These are phyloP conservation scores for Glyptemys insculpta DNA, from an alignment of 2,797 vertebrate species.

Conservation along the genomic window DNA sequence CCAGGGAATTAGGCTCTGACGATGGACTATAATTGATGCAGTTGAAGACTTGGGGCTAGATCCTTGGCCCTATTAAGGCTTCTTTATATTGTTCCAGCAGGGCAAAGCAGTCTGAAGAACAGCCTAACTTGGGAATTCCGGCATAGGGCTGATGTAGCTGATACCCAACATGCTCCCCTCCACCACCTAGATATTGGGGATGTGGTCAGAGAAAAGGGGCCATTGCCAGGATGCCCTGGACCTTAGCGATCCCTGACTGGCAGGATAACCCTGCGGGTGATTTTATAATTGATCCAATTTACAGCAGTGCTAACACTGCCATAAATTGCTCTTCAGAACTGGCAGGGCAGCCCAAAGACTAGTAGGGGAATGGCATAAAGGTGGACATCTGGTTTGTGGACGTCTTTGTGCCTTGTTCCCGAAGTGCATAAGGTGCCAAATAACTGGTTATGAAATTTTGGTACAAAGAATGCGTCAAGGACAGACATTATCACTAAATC, in stretches of 20 bases:
- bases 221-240: background rate
- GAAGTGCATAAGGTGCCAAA: constrained; percentile 2
- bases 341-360: background rate
- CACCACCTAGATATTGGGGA: background rate
- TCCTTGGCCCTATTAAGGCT: background rate
- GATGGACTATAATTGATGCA: background rate
- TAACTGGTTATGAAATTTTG: background rate
- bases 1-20: background rate
- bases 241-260: background rate
- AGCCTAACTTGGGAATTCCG: background rate
- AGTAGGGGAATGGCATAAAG: background rate
- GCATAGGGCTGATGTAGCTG: background rate
- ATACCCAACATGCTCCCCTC: background rate
- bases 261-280: background rate
- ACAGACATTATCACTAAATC: background rate
- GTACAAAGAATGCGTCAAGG: background rate
- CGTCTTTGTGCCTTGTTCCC: background rate
- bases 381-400: background rate
- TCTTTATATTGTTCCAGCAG: background rate
- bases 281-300: background rate
- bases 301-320: background rate
- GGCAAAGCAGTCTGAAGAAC: background rate
- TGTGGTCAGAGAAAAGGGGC: background rate
- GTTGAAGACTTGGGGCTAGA: background rate
- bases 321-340: background rate